A percentile compares a stretch with the other conserved stretches of the same genome.
Evolutionary conservation across 2,797 vertebrate genomes (phyloP).

Genomic region (Scyliorhinus canicula): DNA sequence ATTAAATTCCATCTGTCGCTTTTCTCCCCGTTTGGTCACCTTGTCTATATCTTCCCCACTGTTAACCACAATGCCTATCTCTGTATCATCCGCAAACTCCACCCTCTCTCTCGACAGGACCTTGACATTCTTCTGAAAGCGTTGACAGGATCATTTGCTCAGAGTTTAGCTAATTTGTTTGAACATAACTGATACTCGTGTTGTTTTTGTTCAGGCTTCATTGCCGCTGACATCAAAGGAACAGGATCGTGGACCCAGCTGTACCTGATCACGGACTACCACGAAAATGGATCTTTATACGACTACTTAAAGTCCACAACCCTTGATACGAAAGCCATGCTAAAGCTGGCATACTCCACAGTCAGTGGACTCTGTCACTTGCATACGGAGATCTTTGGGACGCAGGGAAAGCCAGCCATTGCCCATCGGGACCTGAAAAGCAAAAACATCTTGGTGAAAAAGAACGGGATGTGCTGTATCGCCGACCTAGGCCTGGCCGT

Average conservation of each 20-base stretch:
- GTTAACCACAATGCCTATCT: no score
- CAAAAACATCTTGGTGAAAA: conserved; percentile 95
- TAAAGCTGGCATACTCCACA: conserved; percentile 81
- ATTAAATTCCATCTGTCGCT: no score
- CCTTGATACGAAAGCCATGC: conserved; percentile 75
- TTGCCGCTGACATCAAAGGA: conserved; percentile 94
- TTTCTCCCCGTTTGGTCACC: no score
- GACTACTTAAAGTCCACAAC: conserved; percentile 92
- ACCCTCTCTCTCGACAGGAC: neutral
- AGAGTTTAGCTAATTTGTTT: neutral
- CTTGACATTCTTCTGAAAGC: neutral
- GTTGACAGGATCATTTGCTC: neutral
- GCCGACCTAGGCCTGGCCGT: conserved; percentile 91
- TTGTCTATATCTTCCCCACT: no score
- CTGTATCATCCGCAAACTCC: no score
- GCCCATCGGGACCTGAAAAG: conserved; percentile 94
- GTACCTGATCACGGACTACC: conserved; percentile 94
- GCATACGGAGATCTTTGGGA: conserved; percentile 96
- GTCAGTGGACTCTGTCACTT: conserved; percentile 89
- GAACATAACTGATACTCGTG: neutral
- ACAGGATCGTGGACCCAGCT: conserved; percentile 96
- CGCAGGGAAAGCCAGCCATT: conserved; percentile 91
- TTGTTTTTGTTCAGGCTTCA: conserved; percentile 69
- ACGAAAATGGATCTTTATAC: conserved; percentile 89
- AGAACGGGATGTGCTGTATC: conserved; percentile 88